Base-by-base conservation (phyloP, 1,140 invertebrate species). In the Calosoma granatense region DNA sequence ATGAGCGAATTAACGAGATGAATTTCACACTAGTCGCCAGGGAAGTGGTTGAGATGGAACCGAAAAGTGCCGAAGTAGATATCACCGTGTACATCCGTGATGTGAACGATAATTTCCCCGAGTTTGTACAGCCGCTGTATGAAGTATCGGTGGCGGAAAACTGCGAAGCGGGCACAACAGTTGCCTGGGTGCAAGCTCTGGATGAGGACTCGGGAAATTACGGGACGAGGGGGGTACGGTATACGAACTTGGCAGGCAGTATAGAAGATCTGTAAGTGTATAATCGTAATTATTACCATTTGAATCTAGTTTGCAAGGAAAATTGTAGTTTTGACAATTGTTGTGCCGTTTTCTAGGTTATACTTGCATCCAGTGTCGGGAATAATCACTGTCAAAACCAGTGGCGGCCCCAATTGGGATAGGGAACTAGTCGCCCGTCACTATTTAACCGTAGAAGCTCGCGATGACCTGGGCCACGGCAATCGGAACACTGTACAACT, bases 61-160 rank as follows among this genome's bases (percentile, higher is more conserved):
- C 86, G 2, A 88, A 90, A 72, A 83, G 83, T 65, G 78, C 74
- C 68, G 77, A 72, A 64, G 92, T 91, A 0, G 84, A 88, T 36
- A 85, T 97, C 1, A 88, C 83, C 11, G 84, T 97, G 47, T 81
- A 86, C 60, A 85, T 98, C 64, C 78, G 86, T 59, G 94, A 98
- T 75, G 84, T 90, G 68, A 97, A 97, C 67, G 94, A 97, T 69
- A 96, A 97, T 72, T 88, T 89, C 68, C 94, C 94, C 0, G 85
- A 90, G 69, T 97, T 97, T 66, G 83, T 80, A 0, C 80, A 88
- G 64, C 73, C 79, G 15, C 67, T 83, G 22, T 95, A 95, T 69
- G 87, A 90, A 64, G 84, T 87, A 1, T 83, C 80, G 1, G 76
- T 91, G 20, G 79, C 79, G 12, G 94, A 97, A 74, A 94, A 97